Base-by-base conservation (phyloP, 2,113 vertebrate species). In the Notiomystis cincta region DNA sequence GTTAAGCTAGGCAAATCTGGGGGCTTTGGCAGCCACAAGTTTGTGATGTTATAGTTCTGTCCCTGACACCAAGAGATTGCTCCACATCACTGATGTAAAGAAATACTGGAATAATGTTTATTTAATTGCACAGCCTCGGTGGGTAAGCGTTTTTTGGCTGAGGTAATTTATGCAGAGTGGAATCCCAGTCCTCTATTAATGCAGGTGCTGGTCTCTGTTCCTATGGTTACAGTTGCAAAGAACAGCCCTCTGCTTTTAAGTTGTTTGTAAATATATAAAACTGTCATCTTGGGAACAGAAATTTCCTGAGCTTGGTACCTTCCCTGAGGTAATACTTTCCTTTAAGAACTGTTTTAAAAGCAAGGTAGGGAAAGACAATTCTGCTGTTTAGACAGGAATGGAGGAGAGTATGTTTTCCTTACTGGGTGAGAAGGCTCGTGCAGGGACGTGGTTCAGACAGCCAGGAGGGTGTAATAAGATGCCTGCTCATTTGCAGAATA, bases 191-290 rank as follows among this genome's bases (percentile, higher is more conserved):
- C n/a, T 45, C 61, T 90, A 15, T 78, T 86, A 90, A 84, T 71
- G 62, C 53, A 71, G 51, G n/a, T 90, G 60, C 85, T 92, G 37
- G 19, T 84, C 81, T 67, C 78, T 76, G 92, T 93, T 96, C 78
- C 93, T 84, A 51, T 93, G 84, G 93, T 89, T 92, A 93, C 88
- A 81, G 37, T 53, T 71, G 48, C 82, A 93, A 67, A 93, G 61
- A 47, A 65, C 57, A 94, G 40, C 47, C 33, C 31, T 92, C 72
- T 28, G 30, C 56, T 87, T 96, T 81, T 58, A 92, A 84, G 51
- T 69, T 97, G 67, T 92, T 94, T 80, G 40, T 90, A 89, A 87
- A 87, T 71, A 45, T 65, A 92, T 61, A 60, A 78, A 90, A 88
- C 82, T 87, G 70, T 75, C 72, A 81, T 71, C 61, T 64, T 67